Conservation (phyloP, 2,888 invertebrate species). For the Microctonus brassicae region DNA sequence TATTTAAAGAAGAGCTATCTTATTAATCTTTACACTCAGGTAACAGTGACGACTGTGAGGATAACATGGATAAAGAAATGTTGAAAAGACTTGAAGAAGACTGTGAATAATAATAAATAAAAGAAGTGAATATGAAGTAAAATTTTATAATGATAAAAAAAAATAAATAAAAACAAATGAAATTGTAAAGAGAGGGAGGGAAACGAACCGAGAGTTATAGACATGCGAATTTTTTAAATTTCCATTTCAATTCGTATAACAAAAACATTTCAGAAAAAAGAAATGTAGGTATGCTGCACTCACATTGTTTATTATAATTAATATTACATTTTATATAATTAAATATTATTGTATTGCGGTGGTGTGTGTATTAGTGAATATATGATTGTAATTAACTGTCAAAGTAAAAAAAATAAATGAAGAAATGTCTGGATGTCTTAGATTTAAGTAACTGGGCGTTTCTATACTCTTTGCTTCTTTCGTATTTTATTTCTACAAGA, state of each 20-base stretch:
- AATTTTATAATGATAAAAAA: conserved; percentile 16
- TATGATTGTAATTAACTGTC: no score
- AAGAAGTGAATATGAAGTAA: conserved; percentile 3
- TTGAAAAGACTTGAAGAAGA: conserved; percentile 22
- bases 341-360: no score
- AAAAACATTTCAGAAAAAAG: conserved; percentile 33
- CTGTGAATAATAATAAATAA: conserved; percentile 3
- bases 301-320: not conserved
- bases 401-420: no score
- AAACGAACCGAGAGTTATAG: conserved; percentile 23
- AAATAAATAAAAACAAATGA: conserved; percentile 4
- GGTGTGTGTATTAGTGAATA: no score
- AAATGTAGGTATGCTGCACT: no score
- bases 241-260: conserved; percentile 26
- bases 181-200: conserved; percentile 1
- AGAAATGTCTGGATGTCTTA: no score
- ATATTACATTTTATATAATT: no score
- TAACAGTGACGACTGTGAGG: conserved; percentile 31
- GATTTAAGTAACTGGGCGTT: no score
- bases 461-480: conserved; percentile 1
- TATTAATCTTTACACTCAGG: conserved; percentile 52
- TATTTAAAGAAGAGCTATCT: conserved; percentile 46
- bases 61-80: conserved; percentile 8
- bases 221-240: conserved; percentile 27
- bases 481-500: no score